These are phyloP conservation scores for Takifugu bimaculatus DNA, from an alignment of 2,113 vertebrate genomes.

Conservation along the genomic window DNA sequence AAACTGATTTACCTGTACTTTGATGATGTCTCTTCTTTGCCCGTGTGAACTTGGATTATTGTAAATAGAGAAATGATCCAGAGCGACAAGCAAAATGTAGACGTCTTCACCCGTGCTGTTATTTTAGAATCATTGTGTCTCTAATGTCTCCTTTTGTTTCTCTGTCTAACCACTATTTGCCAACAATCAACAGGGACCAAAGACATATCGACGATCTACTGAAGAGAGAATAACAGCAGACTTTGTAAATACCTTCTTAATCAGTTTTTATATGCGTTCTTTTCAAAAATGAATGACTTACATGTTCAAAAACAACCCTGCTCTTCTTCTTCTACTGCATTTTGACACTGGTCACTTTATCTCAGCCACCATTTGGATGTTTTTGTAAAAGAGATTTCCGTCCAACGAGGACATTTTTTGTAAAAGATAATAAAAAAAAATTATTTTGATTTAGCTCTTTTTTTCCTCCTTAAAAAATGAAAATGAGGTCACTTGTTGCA, in stretches of 20 bases:
- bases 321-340: constrained; percentile 49
- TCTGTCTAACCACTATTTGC: constrained; percentile 46
- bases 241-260: constrained; percentile 65
- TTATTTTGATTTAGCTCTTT: not conserved
- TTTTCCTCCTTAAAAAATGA: not conserved
- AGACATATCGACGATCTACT: constrained; percentile 60
- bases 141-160: constrained; percentile 21
- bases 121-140: constrained; percentile 21
- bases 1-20: constrained; percentile 18
- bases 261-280: constrained; percentile 40
- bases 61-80: constrained; percentile 37
- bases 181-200: constrained; percentile 66
- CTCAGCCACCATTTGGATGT: constrained; percentile 32
- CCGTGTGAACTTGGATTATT: constrained; percentile 58
- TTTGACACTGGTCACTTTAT: constrained; percentile 76
- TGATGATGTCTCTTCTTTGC: constrained; percentile 29
- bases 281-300: constrained; percentile 41
- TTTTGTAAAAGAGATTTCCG: constrained; percentile 1
- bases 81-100: constrained; percentile 48
- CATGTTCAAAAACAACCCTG: constrained; percentile 46
- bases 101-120: constrained; percentile 20
- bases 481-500: constrained; percentile 17
- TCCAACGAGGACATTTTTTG: constrained; percentile 18
- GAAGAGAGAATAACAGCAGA: constrained; percentile 49
- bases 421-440: not conserved